Evolutionary conservation across 2,797 vertebrate genomes (phyloP).

Genomic region (Holocentrus rufus): DNA sequence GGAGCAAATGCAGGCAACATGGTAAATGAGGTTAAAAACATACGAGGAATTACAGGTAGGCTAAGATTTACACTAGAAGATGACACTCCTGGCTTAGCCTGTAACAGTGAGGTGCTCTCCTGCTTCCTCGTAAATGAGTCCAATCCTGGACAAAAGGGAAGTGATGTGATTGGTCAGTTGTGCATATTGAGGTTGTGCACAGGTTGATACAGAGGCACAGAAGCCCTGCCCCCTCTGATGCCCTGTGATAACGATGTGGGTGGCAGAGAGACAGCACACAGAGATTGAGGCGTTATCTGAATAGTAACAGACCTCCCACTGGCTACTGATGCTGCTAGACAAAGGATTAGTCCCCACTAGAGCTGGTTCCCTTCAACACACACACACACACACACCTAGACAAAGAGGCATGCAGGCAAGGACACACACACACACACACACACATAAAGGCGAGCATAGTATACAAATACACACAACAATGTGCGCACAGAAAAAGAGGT

Average conservation of each 20-base stretch:
- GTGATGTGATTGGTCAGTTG: too few species aligned
- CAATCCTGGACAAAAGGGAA: background rate
- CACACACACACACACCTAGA: background rate
- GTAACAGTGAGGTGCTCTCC: too few species aligned
- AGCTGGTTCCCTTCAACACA: background rate
- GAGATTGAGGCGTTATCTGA: constrained; percentile 19
- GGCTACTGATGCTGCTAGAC: background rate
- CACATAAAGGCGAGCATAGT: background rate
- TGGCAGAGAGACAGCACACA: background rate
- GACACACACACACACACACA: background rate
- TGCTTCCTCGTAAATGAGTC: background rate
- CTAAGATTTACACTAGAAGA: too few species aligned
- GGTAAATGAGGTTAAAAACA: too few species aligned
- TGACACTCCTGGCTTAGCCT: too few species aligned
- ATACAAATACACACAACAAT: background rate
- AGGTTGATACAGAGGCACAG: too few species aligned
- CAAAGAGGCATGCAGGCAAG: too few species aligned
- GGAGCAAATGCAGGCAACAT: too few species aligned
- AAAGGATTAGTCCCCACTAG: background rate
- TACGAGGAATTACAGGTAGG: too few species aligned
- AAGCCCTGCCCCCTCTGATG: background rate
- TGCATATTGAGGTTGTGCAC: too few species aligned
- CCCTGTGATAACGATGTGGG: background rate
- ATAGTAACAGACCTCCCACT: constrained; percentile 15
- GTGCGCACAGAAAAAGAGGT: background rate